These are phyloP conservation scores for Euglossa dilemma DNA, from an alignment of 1,140 invertebrate genomes.

Conservation along the genomic window DNA sequence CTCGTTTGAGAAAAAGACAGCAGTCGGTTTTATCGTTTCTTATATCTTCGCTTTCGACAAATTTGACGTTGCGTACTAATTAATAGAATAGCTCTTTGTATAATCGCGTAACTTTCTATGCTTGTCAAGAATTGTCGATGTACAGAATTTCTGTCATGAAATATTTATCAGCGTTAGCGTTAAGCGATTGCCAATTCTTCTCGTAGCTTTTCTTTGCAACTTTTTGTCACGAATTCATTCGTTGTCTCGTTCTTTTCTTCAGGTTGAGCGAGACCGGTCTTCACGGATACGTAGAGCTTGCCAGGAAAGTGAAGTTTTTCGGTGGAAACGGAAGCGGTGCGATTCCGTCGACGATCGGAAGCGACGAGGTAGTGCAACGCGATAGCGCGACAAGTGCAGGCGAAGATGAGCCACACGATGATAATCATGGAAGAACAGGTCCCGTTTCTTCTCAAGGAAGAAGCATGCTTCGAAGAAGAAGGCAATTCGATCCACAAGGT, in stretches of 20 bases:
- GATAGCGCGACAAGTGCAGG: slow-evolving; percentile 81
- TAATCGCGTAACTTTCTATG: background rate
- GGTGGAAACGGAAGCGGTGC: slow-evolving; percentile 69
- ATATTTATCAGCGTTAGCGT: too few species aligned
- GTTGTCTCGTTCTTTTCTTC: background rate
- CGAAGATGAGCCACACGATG: slow-evolving; percentile 78
- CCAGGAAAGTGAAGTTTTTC: slow-evolving; percentile 77
- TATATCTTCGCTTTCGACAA: background rate
- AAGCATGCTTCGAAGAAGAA: slow-evolving; percentile 76
- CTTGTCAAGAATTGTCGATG: background rate
- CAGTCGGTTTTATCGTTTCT: background rate
- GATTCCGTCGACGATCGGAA: slow-evolving; percentile 70
- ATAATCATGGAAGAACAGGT: slow-evolving; percentile 68
- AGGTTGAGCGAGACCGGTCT: slow-evolving; percentile 79
- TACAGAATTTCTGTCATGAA: too few species aligned
- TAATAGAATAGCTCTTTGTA: background rate
- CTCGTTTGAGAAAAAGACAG: background rate
- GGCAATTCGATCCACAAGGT: slow-evolving; percentile 81
- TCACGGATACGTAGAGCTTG: slow-evolving; percentile 76
- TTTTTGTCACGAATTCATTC: background rate
- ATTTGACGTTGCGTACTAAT: background rate
- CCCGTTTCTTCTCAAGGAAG: slow-evolving; percentile 74
- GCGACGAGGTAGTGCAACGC: slow-evolving; percentile 77
- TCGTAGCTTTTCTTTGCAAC: background rate
- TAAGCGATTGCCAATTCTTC: too few species aligned